Percentiles rank a stretch among this genome's conserved stretches.
Evolutionary conservation across 1,140 invertebrate genomes (phyloP).

Genomic region (Brachionus asplanchnoidis): DNA sequence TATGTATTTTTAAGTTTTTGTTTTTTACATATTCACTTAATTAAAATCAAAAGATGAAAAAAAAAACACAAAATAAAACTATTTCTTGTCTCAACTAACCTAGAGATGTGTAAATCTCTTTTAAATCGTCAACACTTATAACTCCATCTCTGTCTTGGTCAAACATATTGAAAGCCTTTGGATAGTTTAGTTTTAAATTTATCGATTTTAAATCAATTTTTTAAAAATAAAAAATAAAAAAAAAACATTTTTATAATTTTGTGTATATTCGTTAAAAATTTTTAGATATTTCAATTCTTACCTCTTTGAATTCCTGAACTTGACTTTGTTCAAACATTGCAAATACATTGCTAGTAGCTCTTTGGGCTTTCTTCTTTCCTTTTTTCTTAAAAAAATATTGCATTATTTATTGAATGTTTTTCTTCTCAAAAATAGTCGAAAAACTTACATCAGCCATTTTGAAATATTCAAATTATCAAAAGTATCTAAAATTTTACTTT

Average conservation of each 20-base stretch:
- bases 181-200: neutral
- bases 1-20: neutral
- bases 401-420: neutral
- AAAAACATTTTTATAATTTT: neutral
- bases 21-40: neutral
- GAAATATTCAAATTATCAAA: neutral
- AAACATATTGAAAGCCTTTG: conserved; percentile 42
- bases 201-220: too few species aligned
- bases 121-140: conserved; percentile 42
- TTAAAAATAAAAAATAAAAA: too few species aligned
- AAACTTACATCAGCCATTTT: conserved; percentile 19
- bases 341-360: conserved; percentile 55
- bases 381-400: conserved; percentile 23
- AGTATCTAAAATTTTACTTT: neutral
- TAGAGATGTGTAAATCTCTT: conserved; percentile 42
- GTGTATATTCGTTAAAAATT: neutral
- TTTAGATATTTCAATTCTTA: conserved; percentile 56
- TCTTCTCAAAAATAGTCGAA: neutral
- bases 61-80: neutral
- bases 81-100: neutral
- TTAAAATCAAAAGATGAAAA: neutral
- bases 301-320: conserved; percentile 77
- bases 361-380: conserved; percentile 46
- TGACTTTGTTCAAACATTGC: conserved; percentile 52
- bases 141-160: conserved; percentile 44